A percentile compares a stretch with the other conserved stretches of the same genome.
phyloP scores from a whole-genome alignment of 2,888 invertebrate genomes.

The Artemia sinica region DNA sequence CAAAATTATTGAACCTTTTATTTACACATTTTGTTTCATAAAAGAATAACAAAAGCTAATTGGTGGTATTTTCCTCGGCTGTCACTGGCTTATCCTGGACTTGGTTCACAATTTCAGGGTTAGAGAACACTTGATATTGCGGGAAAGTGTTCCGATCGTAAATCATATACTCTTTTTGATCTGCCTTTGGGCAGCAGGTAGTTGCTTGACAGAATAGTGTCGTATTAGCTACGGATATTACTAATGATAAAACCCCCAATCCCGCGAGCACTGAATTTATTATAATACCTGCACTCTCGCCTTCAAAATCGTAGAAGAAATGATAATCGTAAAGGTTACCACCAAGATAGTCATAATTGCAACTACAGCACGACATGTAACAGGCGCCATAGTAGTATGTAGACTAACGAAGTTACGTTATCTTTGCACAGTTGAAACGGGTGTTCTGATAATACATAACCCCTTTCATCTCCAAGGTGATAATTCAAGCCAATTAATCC shows the following conservation, averaged over 20 bases:
- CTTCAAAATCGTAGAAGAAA: not conserved
- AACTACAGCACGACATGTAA: not conserved
- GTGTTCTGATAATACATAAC: not conserved
- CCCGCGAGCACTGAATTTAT: not conserved
- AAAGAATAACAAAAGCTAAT: too few species aligned
- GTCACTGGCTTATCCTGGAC: too few species aligned
- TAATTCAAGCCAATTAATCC: not conserved
- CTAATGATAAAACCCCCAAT: not conserved
- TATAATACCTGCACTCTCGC: not conserved
- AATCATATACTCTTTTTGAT: not conserved
- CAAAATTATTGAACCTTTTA: too few species aligned
- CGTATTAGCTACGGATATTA: not conserved
- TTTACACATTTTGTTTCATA: too few species aligned
- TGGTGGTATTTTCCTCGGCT: too few species aligned
- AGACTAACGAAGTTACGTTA: not conserved
- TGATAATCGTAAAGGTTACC: not conserved
- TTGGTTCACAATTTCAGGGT: too few species aligned
- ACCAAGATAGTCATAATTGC: not conserved
- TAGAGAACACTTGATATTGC: too few species aligned
- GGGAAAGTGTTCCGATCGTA: too few species aligned
- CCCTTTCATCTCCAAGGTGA: not conserved
- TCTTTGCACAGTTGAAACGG: not conserved
- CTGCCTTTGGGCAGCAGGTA: not conserved
- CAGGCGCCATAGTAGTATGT: not conserved
- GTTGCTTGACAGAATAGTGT: constrained; percentile 2